These are phyloP conservation scores for Halesus radiatus DNA, from an alignment of 1,140 invertebrate genomes.

Conservation along the genomic window DNA sequence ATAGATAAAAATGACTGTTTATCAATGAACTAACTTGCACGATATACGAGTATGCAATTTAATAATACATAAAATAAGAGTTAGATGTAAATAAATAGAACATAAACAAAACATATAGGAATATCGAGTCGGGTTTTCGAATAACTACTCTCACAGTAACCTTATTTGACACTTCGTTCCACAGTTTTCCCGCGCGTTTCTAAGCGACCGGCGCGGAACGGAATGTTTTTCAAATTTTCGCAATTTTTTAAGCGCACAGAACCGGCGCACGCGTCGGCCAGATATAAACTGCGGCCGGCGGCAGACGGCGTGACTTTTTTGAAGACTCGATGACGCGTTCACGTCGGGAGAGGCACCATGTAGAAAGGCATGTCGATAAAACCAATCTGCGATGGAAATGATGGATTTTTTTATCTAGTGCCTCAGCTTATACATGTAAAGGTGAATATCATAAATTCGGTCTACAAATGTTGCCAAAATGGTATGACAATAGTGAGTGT, in stretches of 20 bases:
- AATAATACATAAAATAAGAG: too few relatives aligned
- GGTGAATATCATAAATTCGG: too few relatives aligned
- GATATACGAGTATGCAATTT: too few relatives aligned
- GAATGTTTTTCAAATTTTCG: constrained; percentile 16
- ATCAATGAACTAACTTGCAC: too few relatives aligned
- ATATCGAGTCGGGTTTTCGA: too few relatives aligned
- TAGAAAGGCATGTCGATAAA: not conserved
- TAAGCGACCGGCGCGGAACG: not conserved
- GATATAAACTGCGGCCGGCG: constrained; percentile 37
- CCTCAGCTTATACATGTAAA: too few relatives aligned
- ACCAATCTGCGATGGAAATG: too few relatives aligned
- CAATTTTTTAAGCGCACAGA: constrained; percentile 6
- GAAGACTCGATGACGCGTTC: constrained; percentile 29
- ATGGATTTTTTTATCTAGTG: not conserved
- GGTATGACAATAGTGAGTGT: too few relatives aligned
- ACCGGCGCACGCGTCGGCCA: constrained; percentile 35
- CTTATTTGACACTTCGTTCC: not conserved
- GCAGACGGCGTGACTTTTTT: constrained; percentile 44
- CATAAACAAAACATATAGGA: too few relatives aligned
- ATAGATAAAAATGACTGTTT: too few relatives aligned
- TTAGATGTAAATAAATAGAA: too few relatives aligned
- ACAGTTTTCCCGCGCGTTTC: constrained; percentile 32
- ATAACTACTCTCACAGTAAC: not conserved
- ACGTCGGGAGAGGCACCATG: not conserved
- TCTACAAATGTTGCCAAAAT: too few relatives aligned